Conservation (phyloP, 2,113 vertebrate species). For the Trogon melanurus region DNA sequence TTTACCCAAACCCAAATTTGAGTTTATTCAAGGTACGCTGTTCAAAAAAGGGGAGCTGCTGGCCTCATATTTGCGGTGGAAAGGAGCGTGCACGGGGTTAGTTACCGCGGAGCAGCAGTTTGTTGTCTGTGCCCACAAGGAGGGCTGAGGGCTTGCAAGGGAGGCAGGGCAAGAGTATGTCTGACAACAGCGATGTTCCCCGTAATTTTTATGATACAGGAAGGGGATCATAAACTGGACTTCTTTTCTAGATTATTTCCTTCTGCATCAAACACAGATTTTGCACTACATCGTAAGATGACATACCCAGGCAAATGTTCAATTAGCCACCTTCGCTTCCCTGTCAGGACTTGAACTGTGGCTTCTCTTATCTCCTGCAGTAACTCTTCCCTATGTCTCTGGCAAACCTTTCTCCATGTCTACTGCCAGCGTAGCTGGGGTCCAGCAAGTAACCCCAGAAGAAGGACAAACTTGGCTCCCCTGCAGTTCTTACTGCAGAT, state of each 20-base stretch:
- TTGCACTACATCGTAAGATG: not conserved
- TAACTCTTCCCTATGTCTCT: not conserved
- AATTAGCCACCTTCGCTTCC: not conserved
- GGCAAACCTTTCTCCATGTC: not conserved
- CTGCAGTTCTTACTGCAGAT: not conserved
- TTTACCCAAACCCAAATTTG: not conserved
- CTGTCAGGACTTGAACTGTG: not conserved
- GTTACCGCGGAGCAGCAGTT: not conserved
- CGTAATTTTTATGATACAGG: not conserved
- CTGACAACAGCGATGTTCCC: not conserved
- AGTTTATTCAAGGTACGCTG: not conserved
- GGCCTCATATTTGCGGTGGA: not conserved
- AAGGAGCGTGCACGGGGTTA: not conserved
- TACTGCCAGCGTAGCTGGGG: not conserved
- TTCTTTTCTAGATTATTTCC: not conserved
- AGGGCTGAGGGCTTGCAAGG: not conserved
- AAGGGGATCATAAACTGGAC: not conserved
- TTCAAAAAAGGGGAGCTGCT: not conserved
- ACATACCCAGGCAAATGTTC: not conserved
- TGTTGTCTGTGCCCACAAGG: not conserved
- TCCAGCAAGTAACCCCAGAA: not conserved
- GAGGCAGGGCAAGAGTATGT: not conserved
- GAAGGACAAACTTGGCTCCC: not conserved
- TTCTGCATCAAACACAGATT: not conserved
- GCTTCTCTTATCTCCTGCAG: not conserved